Conservation (phyloP, 2,888 invertebrate genomes). For the Pristionchus mayeri region DNA sequence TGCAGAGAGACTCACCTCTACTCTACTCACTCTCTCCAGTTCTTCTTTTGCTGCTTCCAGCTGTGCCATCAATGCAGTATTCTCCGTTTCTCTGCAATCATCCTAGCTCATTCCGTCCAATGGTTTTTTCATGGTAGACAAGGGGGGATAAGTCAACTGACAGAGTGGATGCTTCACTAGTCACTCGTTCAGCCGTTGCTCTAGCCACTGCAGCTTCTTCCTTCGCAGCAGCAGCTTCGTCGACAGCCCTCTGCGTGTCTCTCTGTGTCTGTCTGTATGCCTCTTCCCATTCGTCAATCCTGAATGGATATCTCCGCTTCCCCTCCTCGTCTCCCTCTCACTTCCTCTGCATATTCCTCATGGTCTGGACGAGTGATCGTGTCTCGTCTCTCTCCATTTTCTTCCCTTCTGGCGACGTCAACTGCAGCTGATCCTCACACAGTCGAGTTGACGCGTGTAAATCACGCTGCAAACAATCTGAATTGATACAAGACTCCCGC, state of each 20-base stretch:
- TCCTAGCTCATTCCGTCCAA: no score
- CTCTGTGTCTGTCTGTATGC: not conserved
- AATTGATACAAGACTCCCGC: not conserved
- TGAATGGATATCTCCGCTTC: not conserved
- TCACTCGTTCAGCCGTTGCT: not conserved
- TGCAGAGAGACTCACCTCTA: not conserved
- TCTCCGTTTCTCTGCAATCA: not conserved
- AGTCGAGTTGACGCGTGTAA: not conserved
- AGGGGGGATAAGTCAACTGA: no score
- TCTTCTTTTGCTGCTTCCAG: not conserved
- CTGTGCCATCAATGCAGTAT: not conserved
- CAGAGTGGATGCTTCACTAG: not conserved
- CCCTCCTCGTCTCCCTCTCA: not conserved
- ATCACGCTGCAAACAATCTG: not conserved
- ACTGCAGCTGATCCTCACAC: not conserved
- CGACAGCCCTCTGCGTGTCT: not conserved
- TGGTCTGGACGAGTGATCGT: not conserved
- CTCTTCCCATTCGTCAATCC: not conserved
- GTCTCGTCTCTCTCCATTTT: conserved; percentile 11
- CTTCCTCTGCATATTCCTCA: not conserved
- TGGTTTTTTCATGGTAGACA: no score
- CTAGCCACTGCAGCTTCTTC: not conserved
- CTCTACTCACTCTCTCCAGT: not conserved
- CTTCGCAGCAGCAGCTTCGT: not conserved
- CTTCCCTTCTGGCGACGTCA: not conserved